Evolutionary conservation across 2,888 invertebrate species (phyloP).

Genomic region (Hypena proboscidalis): DNA sequence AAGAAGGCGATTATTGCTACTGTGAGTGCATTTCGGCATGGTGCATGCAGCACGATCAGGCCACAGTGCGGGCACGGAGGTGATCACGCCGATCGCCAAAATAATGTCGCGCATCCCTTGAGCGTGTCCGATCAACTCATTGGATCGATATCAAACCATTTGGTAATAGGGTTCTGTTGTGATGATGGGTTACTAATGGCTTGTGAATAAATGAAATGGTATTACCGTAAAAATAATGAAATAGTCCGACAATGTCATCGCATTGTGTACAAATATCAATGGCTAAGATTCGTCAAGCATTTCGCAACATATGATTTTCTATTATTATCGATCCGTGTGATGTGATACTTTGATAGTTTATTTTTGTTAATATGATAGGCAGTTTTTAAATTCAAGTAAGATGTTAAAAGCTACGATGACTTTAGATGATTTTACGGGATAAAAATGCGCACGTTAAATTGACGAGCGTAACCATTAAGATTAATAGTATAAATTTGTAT

Average conservation of each 20-base stretch:
- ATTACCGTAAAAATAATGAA: conserved; percentile 6
- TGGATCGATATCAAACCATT: conserved; percentile 26
- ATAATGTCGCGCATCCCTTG: conserved; percentile 55
- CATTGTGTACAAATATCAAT: conserved; percentile 2
- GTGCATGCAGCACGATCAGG: conserved; percentile 45
- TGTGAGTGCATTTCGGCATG: conserved; percentile 35
- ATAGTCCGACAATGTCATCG: neutral
- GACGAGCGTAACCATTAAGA: no score
- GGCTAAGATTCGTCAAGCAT: neutral
- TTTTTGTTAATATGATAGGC: no score
- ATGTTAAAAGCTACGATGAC: no score
- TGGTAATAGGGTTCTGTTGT: conserved; percentile 22
- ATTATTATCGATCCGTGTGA: no score
- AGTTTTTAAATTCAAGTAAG: no score
- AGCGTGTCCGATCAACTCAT: conserved; percentile 43
- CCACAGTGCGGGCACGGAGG: conserved; percentile 33
- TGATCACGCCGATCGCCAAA: no score
- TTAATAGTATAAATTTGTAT: no score
- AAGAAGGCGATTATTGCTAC: conserved; percentile 51
- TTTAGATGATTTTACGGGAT: no score
- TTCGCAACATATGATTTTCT: neutral
- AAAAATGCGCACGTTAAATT: no score
- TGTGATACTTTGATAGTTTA: no score
- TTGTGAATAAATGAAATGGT: conserved; percentile 1
- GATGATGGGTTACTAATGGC: conserved; percentile 24